These are phyloP conservation scores for Alca torda DNA, from an alignment of 2,797 vertebrate genomes.

Conservation along the genomic window DNA sequence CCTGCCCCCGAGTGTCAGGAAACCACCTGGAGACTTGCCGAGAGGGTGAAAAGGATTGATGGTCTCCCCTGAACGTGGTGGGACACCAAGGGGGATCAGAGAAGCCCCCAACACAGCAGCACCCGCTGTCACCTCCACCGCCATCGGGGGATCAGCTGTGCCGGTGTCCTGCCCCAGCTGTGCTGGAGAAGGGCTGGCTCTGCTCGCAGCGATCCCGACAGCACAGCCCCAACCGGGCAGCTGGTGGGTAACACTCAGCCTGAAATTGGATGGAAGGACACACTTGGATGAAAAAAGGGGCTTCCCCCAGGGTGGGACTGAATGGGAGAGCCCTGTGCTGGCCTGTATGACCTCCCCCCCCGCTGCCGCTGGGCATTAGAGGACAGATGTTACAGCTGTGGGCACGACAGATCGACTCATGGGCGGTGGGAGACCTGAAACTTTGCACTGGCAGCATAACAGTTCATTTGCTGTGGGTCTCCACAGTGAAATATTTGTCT, in stretches of 20 bases:
- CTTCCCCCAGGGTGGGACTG: background rate
- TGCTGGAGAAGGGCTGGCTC: background rate
- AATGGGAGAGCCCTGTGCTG: background rate
- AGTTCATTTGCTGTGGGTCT: background rate
- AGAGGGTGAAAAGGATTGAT: background rate
- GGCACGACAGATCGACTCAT: background rate
- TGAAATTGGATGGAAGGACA: background rate
- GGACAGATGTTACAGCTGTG: background rate
- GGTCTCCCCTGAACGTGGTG: background rate
- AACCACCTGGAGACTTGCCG: background rate
- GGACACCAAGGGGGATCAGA: background rate
- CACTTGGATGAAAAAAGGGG: background rate
- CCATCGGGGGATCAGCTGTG: accelerated
- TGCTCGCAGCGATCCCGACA: accelerated
- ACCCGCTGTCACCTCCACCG: background rate
- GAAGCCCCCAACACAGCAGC: accelerated
- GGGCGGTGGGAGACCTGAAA: background rate
- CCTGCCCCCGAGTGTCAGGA: background rate
- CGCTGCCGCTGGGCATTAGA: accelerated
- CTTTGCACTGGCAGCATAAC: background rate
- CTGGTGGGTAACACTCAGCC: background rate
- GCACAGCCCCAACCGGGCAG: background rate
- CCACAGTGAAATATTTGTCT: background rate
- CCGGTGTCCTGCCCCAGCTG: background rate
- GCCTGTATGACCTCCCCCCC: accelerated